These are phyloP conservation scores for Eleginops maclovinus DNA, from an alignment of 2,113 vertebrate species.

Conservation along the genomic window DNA sequence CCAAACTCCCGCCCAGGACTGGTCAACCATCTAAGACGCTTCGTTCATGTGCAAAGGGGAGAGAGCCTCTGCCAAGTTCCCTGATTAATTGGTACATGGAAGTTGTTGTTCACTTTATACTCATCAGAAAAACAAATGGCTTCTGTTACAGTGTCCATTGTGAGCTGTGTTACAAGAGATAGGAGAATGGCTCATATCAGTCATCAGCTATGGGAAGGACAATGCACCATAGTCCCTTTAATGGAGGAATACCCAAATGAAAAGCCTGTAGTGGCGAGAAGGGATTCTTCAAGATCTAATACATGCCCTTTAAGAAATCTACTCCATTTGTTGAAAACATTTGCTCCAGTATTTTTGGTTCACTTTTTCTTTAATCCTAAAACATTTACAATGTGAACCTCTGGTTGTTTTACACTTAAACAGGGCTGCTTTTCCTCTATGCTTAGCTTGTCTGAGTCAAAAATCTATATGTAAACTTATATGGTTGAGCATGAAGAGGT, in stretches of 20 bases:
- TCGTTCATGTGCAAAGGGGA: neutral
- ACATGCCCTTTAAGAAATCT: neutral
- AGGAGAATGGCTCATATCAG: neutral
- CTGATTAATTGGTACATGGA: neutral
- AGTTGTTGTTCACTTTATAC: constrained; percentile 9
- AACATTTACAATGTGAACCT: neutral
- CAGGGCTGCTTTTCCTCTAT: neutral
- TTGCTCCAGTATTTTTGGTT: neutral
- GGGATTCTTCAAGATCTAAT: neutral
- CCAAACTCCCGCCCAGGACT: neutral
- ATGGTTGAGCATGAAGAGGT: constrained; percentile 17
- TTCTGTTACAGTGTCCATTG: neutral
- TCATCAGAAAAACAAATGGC: constrained; percentile 1
- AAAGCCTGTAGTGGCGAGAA: neutral
- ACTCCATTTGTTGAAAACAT: neutral
- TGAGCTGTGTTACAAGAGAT: constrained; percentile 8
- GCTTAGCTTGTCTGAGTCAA: constrained; percentile 9
- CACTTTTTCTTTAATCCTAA: neutral
- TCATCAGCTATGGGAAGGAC: neutral
- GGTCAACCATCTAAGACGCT: neutral
- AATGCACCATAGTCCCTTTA: neutral
- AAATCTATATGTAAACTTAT: constrained; percentile 41
- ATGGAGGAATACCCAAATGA: neutral
- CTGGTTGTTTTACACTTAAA: constrained; percentile 1
- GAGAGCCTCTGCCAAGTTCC: neutral